These are phyloP conservation scores for Akabosia matsudoensis DNA, from an alignment of 1,140 invertebrate genomes.

Conservation along the genomic window DNA sequence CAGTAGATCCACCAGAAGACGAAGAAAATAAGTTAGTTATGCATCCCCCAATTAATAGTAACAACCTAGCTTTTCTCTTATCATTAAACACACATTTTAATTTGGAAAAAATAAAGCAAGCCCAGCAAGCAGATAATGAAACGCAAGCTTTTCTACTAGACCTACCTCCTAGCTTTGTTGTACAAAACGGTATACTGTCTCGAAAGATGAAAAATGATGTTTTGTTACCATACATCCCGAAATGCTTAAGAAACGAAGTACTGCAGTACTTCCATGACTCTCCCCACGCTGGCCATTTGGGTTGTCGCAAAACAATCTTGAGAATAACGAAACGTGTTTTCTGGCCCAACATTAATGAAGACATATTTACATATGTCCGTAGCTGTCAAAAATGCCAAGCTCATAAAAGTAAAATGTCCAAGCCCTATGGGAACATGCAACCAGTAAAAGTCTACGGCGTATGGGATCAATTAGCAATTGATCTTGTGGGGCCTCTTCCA, in stretches of 20 bases:
- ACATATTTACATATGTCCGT: slow-evolving; percentile 24
- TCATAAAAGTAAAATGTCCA: slow-evolving; percentile 10
- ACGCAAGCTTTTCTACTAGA: not conserved
- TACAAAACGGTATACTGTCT: not conserved
- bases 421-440: slow-evolving; percentile 14
- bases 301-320: slow-evolving; percentile 25
- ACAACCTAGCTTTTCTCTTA: not conserved
- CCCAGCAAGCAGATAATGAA: not conserved
- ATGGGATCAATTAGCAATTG: slow-evolving; percentile 45
- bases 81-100: not conserved
- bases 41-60: not conserved
- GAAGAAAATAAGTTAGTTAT: not conserved
- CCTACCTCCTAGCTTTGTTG: not conserved
- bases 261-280: slow-evolving; percentile 23
- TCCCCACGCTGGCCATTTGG: slow-evolving; percentile 27
- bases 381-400: slow-evolving; percentile 27
- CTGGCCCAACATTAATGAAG: slow-evolving; percentile 29
- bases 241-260: not conserved
- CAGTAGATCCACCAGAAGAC: not conserved
- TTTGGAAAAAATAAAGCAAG: not conserved
- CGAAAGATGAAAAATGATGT: not conserved
- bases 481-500: slow-evolving; percentile 47
- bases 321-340: slow-evolving; percentile 7
- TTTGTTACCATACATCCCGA: slow-evolving; percentile 26
- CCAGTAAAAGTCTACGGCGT: slow-evolving; percentile 21